A percentile compares a stretch with the other conserved stretches of the same genome.
phyloP scores from a whole-genome alignment of 2,113 vertebrate species.

The Xyrauchen texanus region DNA sequence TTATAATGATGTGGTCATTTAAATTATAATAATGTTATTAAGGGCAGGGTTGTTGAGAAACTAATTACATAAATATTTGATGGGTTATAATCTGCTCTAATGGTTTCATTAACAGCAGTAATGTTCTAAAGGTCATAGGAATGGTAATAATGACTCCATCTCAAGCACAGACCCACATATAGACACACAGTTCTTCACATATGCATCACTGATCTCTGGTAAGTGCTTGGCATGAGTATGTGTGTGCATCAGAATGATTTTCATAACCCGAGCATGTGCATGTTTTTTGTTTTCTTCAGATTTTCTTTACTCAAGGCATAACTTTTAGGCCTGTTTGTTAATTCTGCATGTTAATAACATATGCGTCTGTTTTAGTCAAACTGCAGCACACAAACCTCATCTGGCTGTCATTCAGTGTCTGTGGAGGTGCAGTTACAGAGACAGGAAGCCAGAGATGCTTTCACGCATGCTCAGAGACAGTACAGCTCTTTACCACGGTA shows the following conservation, averaged over 20 bases:
- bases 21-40: conserved; percentile 3
- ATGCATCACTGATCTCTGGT: conserved; percentile 31
- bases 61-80: conserved; percentile 32
- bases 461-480: conserved; percentile 92
- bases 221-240: conserved; percentile 14
- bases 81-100: conserved; percentile 45
- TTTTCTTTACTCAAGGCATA: neutral
- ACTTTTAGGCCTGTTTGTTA: neutral
- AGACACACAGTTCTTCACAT: neutral
- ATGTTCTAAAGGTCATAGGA: neutral
- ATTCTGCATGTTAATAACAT: neutral
- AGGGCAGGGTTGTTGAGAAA: neutral
- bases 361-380: conserved; percentile 57
- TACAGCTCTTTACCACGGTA: conserved; percentile 96
- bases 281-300: neutral
- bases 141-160: conserved; percentile 29
- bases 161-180: conserved; percentile 12
- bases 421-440: conserved; percentile 93
- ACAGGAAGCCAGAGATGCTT: conserved; percentile 89
- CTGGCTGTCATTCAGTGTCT: conserved; percentile 90
- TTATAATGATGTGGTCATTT: conserved; percentile 17
- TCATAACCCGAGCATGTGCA: neutral
- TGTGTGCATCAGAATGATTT: neutral
- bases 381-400: conserved; percentile 67
- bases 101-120: conserved; percentile 27